Conservation (phyloP, 2,797 vertebrate genomes). For the Sus cebifrons region DNA sequence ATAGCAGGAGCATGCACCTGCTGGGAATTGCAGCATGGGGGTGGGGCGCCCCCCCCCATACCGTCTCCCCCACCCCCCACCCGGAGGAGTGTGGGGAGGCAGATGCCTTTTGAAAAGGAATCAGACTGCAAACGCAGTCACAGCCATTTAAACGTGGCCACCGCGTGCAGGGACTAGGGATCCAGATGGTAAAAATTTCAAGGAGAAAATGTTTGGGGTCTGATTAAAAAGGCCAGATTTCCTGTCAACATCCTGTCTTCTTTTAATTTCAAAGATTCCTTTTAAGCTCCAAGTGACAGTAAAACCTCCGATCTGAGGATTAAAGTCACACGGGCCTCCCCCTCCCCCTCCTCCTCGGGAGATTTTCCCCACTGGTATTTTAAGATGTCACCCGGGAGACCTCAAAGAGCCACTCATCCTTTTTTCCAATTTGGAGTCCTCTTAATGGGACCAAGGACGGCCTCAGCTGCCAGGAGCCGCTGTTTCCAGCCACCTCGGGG, state of each 20-base stretch:
- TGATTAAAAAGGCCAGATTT: slow-evolving; percentile 89
- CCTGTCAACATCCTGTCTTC: slow-evolving; percentile 88
- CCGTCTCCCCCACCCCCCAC: background rate
- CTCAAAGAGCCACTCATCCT: slow-evolving; percentile 81
- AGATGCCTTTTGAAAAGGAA: slow-evolving; percentile 75
- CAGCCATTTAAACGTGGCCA: slow-evolving; percentile 84
- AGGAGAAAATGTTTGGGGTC: slow-evolving; percentile 87
- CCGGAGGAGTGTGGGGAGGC: slow-evolving; percentile 1
- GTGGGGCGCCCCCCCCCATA: background rate
- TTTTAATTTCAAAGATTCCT: slow-evolving; percentile 88
- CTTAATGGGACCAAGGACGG: slow-evolving; percentile 75
- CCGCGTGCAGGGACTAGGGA: slow-evolving; percentile 76
- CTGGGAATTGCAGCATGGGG: background rate
- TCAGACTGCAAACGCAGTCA: slow-evolving; percentile 68
- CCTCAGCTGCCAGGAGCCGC: slow-evolving; percentile 55
- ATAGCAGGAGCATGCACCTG: slow-evolving; percentile 65
- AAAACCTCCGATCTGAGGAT: slow-evolving; percentile 84
- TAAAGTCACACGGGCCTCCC: slow-evolving; percentile 77
- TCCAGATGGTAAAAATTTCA: slow-evolving; percentile 88
- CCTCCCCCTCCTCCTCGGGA: slow-evolving; percentile 52
- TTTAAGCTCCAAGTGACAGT: slow-evolving; percentile 88
- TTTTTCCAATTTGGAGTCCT: slow-evolving; percentile 63
- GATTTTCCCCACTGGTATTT: slow-evolving; percentile 82
- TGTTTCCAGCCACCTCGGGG: slow-evolving; percentile 66
- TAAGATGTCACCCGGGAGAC: slow-evolving; percentile 86